A percentile compares a stretch with the other conserved stretches of the same genome.
Conservation (phyloP, 2,888 invertebrate genomes). For the Platynereis dumerilii region DNA sequence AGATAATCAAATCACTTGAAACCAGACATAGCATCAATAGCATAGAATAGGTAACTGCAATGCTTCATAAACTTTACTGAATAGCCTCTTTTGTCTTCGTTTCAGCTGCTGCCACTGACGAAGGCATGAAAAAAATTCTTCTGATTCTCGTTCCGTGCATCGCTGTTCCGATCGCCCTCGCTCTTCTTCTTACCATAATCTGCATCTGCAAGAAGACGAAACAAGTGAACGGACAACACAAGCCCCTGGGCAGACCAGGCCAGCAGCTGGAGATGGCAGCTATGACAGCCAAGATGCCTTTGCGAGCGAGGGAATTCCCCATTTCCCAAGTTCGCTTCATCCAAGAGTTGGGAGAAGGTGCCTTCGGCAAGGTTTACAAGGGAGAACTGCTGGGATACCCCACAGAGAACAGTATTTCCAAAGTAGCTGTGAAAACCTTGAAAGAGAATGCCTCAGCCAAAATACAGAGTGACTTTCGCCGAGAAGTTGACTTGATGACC, state of each 20-base stretch:
- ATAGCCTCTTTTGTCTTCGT: neutral
- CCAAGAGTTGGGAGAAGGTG: slow-evolving; percentile 68
- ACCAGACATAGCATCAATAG: too few relatives aligned
- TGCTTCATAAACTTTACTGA: too few relatives aligned
- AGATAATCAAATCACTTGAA: too few relatives aligned
- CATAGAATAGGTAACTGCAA: too few relatives aligned
- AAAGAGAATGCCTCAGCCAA: slow-evolving; percentile 92
- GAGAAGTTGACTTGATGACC: slow-evolving; percentile 93
- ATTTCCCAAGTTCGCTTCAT: slow-evolving; percentile 72
- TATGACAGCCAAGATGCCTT: slow-evolving; percentile 65
- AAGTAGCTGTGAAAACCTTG: slow-evolving; percentile 92
- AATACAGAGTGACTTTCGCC: slow-evolving; percentile 88
- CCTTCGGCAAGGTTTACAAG: slow-evolving; percentile 97
- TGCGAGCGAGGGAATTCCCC: slow-evolving; percentile 80
- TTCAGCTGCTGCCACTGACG: slow-evolving; percentile 7
- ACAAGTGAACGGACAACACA: slow-evolving; percentile 23
- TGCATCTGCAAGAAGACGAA: slow-evolving; percentile 53
- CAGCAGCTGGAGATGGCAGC: slow-evolving; percentile 82
- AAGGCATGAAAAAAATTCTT: slow-evolving; percentile 32
- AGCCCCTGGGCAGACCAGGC: slow-evolving; percentile 30
- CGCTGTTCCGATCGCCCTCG: slow-evolving; percentile 57
- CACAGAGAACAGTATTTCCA: slow-evolving; percentile 78
- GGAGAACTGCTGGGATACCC: slow-evolving; percentile 75
- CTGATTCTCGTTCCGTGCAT: slow-evolving; percentile 70
- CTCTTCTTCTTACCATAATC: slow-evolving; percentile 54